These are phyloP conservation scores for Ancistrus triradiatus DNA, from an alignment of 2,113 vertebrate species.

Conservation along the genomic window DNA sequence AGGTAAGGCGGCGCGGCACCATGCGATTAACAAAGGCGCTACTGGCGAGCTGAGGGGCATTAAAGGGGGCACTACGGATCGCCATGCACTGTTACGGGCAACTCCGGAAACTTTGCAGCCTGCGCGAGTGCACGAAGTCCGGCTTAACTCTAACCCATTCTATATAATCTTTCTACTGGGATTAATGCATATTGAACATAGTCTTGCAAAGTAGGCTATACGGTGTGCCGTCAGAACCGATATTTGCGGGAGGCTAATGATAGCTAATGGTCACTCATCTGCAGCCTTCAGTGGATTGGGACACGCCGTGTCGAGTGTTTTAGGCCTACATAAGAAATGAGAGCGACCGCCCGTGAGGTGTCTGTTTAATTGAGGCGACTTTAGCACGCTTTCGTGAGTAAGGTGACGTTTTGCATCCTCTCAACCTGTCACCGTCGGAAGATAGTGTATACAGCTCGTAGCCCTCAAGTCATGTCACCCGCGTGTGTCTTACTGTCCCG, in stretches of 20 bases:
- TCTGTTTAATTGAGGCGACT: slow-evolving; percentile 8
- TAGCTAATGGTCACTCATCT: slow-evolving; percentile 26
- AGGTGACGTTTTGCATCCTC: slow-evolving; percentile 14
- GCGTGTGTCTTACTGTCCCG: slow-evolving; percentile 4
- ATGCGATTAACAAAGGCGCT: slow-evolving; percentile 80
- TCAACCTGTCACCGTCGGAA: slow-evolving; percentile 9
- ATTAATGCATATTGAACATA: not conserved
- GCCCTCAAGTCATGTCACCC: not conserved
- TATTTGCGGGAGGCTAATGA: slow-evolving; percentile 32
- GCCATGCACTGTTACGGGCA: slow-evolving; percentile 62
- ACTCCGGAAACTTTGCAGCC: slow-evolving; percentile 74
- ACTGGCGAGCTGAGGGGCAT: slow-evolving; percentile 74
- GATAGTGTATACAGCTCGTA: not conserved
- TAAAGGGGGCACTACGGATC: slow-evolving; percentile 73
- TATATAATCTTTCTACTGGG: not conserved
- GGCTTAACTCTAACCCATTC: not conserved
- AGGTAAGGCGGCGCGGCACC: slow-evolving; percentile 76
- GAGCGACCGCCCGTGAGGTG: slow-evolving; percentile 2
- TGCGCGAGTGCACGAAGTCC: slow-evolving; percentile 45
- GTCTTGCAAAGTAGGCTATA: not conserved
- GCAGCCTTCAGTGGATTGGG: slow-evolving; percentile 23
- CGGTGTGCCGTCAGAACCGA: slow-evolving; percentile 20
- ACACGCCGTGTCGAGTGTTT: slow-evolving; percentile 23
- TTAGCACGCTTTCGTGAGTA: slow-evolving; percentile 2
- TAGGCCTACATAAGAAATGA: slow-evolving; percentile 24